Evolutionary conservation across 1,140 invertebrate species (phyloP), one percentile per base, ranked within the genome.

Genomic region (Formica selysi): DNA sequence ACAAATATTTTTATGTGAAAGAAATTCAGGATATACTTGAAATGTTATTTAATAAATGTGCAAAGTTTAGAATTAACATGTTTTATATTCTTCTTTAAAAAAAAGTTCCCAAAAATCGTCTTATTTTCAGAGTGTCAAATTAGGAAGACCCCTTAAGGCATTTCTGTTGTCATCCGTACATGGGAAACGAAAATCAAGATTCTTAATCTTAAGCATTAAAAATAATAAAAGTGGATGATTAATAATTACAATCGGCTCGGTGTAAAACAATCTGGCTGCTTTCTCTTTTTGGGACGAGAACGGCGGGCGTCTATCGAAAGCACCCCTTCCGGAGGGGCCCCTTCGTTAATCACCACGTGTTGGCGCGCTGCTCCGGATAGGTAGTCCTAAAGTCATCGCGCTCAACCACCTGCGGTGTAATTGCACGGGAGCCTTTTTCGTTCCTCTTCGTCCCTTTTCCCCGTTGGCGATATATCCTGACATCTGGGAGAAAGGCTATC

Each of bases 321-420:
- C 71, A 8, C 13, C 26, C n/a, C 81, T 61, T 48, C 59, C n/a
- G 67, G 61, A 61, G 61, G 48, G 32, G 32, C 32, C 54, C 38
- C 11, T 73, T 26, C 62, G 86, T 88, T 93, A 94, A 94, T 93
- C 93, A 92, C 87, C 86, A 83, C 87, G 87, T 89, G 86, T 76
- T 81, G 87, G 57, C 91, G 88, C 93, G 92, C 89, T 94, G 92
- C 89, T 90, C 92, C 89, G 92, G 91, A 94, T 94, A 92, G 92
- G 90, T 88, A 89, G 91, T 44, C 80, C 70, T 68, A 86, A 86
- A 88, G 81, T 88, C 68, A 57, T 83, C 61, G 68, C 76, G 81
- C 78, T 76, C 88, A n/a, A 38, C 88, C 92, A 93, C 87, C 92
- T 93, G 91, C 90, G 81, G 68, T 68, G 89, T 93, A 93, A 93